phyloP scores from a whole-genome alignment of 1,140 invertebrate species.

The Drosophila mauritiana region DNA sequence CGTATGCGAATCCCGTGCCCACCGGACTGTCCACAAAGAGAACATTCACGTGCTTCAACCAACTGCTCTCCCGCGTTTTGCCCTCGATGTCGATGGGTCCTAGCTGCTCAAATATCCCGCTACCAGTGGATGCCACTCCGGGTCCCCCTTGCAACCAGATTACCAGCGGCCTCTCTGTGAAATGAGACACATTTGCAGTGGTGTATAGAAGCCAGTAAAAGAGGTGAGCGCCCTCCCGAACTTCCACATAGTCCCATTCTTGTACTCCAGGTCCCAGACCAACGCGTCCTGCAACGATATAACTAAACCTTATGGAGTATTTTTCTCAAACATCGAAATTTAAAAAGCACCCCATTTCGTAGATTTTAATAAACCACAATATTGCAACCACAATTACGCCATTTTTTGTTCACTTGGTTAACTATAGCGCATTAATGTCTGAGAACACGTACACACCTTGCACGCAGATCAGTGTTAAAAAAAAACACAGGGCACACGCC shows the following conservation, averaged over 20 bases:
- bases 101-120: slow-evolving; percentile 92
- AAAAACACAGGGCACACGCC: slow-evolving; percentile 23
- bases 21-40: slow-evolving; percentile 96
- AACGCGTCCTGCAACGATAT: slow-evolving; percentile 31
- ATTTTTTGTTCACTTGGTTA: no score
- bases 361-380: no score
- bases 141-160: slow-evolving; percentile 93
- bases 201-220: slow-evolving; percentile 94
- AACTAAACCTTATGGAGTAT: background rate
- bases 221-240: slow-evolving; percentile 90
- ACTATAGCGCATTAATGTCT: no score
- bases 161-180: slow-evolving; percentile 88
- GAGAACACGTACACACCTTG: slow-evolving; percentile 39
- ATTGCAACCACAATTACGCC: no score
- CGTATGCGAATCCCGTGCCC: slow-evolving; percentile 94
- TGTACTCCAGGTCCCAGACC: slow-evolving; percentile 87
- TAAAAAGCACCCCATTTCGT: no score
- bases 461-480: slow-evolving; percentile 23
- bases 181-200: slow-evolving; percentile 86
- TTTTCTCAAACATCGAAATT: background rate
- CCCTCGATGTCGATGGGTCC: slow-evolving; percentile 89
- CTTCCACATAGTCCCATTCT: slow-evolving; percentile 89
- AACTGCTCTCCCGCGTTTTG: slow-evolving; percentile 88
- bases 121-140: slow-evolving; percentile 90
- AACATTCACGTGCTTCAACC: slow-evolving; percentile 92